These are phyloP conservation scores for Aegypius monachus DNA, from an alignment of 2,113 vertebrate species.

Conservation along the genomic window DNA sequence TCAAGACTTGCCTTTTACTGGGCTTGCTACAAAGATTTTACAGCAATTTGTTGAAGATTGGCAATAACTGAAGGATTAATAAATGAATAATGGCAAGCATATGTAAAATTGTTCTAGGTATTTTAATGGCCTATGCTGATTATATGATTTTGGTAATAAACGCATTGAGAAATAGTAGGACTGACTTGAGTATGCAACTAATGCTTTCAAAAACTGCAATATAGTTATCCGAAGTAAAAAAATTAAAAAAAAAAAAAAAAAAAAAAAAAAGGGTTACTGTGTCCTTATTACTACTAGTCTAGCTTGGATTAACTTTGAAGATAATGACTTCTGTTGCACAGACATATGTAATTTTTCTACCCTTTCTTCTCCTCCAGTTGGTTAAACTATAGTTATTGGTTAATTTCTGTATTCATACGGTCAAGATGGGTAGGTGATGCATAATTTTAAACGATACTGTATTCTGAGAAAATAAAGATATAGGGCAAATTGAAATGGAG, in stretches of 20 bases:
- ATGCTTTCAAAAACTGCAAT: not conserved
- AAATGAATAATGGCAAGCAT: not conserved
- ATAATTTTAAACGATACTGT: not conserved
- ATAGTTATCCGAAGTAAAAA: not conserved
- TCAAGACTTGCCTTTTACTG: not conserved
- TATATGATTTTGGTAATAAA: not conserved
- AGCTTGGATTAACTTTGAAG: not conserved
- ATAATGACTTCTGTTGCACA: not conserved
- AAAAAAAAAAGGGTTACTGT: not conserved
- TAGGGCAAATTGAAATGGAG: not conserved
- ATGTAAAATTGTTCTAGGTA: not conserved
- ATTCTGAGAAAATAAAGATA: not conserved
- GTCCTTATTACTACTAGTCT: not conserved
- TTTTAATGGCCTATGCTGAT: not conserved
- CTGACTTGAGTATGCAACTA: not conserved
- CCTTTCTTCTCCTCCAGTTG: not conserved
- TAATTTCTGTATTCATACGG: not conserved
- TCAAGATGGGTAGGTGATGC: not conserved
- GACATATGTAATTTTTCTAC: not conserved
- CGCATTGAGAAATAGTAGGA: not conserved
- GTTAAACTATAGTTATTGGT: not conserved
- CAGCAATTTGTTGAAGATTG: not conserved
- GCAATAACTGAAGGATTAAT: not conserved
- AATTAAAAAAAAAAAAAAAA: not conserved
- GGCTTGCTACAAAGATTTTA: not conserved